These are phyloP conservation scores for Neoaliturus tenellus DNA, from an alignment of 2,888 invertebrate genomes.

Conservation along the genomic window DNA sequence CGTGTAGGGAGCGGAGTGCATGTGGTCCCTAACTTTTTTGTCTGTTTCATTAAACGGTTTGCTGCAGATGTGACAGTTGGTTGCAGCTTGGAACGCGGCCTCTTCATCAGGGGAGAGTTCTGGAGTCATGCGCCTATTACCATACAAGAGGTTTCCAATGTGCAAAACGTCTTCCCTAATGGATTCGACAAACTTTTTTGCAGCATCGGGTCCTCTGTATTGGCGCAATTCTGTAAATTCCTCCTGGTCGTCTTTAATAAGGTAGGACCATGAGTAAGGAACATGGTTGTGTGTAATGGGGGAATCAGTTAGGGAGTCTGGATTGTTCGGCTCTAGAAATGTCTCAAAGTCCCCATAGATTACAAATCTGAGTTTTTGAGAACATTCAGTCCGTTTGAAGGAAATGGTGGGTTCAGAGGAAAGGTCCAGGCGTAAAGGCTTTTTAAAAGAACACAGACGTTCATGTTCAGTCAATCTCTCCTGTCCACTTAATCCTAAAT, in stretches of 20 bases:
- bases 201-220: constrained; percentile 8
- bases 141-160: constrained; percentile 7
- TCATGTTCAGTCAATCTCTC: constrained; percentile 33
- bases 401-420: not conserved
- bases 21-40: not conserved
- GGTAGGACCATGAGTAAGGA: constrained; percentile 3
- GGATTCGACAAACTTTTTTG: not conserved
- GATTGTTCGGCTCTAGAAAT: not conserved
- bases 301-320: not conserved
- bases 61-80: constrained; percentile 1
- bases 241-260: not conserved
- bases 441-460: not conserved
- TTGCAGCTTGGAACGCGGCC: not conserved
- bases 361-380: not conserved
- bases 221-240: not conserved
- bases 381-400: not conserved
- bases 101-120: not conserved
- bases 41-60: not conserved
- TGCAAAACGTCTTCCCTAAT: not conserved
- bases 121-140: constrained; percentile 1
- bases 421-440: not conserved
- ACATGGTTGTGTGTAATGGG: not conserved
- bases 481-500: constrained; percentile 17
- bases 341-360: constrained; percentile 6
- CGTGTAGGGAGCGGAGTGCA: not conserved